Base-by-base conservation (phyloP, 2,113 vertebrate genomes). In the Nycticryphes semicollaris region DNA sequence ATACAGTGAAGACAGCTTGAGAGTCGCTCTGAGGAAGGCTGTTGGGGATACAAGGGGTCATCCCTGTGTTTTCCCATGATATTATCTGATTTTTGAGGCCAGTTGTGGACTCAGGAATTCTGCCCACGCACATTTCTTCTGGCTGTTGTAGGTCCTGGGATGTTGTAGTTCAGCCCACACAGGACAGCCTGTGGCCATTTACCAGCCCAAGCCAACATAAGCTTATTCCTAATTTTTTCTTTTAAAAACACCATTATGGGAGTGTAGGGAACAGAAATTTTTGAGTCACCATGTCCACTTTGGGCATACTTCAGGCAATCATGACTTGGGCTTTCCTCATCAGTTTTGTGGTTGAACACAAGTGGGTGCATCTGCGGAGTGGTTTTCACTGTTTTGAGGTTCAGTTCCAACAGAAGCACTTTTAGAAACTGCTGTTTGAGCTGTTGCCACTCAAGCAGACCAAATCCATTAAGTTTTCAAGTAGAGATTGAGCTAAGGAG, bases 31-130 rank as follows among this genome's bases (percentile, higher is more conserved):
- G n/a, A 23, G 14, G 73, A 14, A 83, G 28, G 62, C 66, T 89
- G 54, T 1, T 53, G 59, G 66, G 59, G 66, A 85, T 13, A 37
- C 14, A 41, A 12, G 17, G 54, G 70, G 74, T 80, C 70, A 35
- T 73, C 87, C 84, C n/a, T 62, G n/a, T 43, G 60, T 89, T 96
- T 97, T 97, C 95, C 95, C 95, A 96, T 82, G 94, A 15, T 51
- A 59, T 91, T 94, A 94, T 96, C 94, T 93, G 93, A 69, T 84
- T 94, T 76, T 73, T 77, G 89, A 95, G 81, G 93, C 81, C 56
- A 27, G 90, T 64, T 92, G 74, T 69, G 86, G 86, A 57, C 13
- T 78, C 70, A 14, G 84, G 84, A 87, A 93, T 89, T 94, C 96
- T 94, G 91, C 95, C 96, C 78, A 87, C 59, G 2, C 93, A 59